Percentiles rank a stretch among this genome's conserved stretches.
Evolutionary conservation across 2,888 invertebrate genomes (phyloP).

Genomic region (Acanthosoma haemorrhoidale): DNA sequence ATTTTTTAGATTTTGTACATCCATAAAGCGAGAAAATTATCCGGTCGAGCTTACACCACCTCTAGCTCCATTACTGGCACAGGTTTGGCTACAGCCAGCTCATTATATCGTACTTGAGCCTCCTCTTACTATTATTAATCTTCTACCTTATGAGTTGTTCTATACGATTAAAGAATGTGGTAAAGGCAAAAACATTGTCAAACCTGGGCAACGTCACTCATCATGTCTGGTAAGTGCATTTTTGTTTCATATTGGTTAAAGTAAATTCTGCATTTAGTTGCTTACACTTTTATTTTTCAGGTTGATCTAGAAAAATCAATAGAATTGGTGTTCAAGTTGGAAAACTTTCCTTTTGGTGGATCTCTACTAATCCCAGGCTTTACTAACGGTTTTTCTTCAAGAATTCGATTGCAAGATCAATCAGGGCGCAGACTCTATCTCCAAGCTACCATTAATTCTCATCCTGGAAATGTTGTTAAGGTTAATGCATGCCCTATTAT

Average conservation of each 20-base stretch:
- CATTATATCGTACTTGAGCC: slow-evolving; percentile 82
- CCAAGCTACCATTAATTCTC: slow-evolving; percentile 58
- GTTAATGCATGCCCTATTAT: too few species aligned
- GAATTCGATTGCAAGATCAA: slow-evolving; percentile 69
- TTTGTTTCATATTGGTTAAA: background rate
- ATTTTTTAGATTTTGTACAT: slow-evolving; percentile 65
- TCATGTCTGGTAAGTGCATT: slow-evolving; percentile 38
- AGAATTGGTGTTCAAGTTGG: slow-evolving; percentile 70
- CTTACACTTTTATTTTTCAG: too few species aligned
- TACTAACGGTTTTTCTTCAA: slow-evolving; percentile 54
- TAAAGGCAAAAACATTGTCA: slow-evolving; percentile 46
- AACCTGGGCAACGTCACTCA: slow-evolving; percentile 41
- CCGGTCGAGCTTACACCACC: slow-evolving; percentile 58
- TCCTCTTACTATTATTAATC: slow-evolving; percentile 77
- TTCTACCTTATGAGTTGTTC: slow-evolving; percentile 75
- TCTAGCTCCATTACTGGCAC: slow-evolving; percentile 42
- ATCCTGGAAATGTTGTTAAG: slow-evolving; percentile 58
- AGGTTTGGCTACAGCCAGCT: slow-evolving; percentile 60
- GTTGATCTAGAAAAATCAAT: slow-evolving; percentile 65
- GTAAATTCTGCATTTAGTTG: too few species aligned
- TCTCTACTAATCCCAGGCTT: slow-evolving; percentile 51
- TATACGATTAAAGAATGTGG: slow-evolving; percentile 52
- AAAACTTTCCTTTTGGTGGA: slow-evolving; percentile 73
- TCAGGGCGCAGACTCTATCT: slow-evolving; percentile 68
- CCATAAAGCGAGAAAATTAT: slow-evolving; percentile 73